These are phyloP conservation scores for Drosophila emarginata DNA, from an alignment of 2,888 invertebrate species.

Conservation along the genomic window DNA sequence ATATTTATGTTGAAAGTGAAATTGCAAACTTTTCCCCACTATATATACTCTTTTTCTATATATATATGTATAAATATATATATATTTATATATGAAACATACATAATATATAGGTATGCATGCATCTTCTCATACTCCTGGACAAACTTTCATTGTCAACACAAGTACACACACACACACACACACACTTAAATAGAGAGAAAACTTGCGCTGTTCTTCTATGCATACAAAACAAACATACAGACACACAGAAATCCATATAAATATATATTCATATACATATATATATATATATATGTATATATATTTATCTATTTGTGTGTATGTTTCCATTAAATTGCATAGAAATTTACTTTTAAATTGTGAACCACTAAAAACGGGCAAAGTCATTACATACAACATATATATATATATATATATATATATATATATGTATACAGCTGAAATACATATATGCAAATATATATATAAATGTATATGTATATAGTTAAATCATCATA, in stretches of 20 bases:
- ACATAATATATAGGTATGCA: constrained; percentile 27
- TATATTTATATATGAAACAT: constrained; percentile 13
- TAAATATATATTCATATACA: background rate
- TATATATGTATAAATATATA: constrained; percentile 34
- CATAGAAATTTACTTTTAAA: constrained; percentile 57
- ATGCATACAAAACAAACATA: constrained; percentile 15
- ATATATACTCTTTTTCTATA: constrained; percentile 35
- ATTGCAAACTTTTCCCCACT: constrained; percentile 71
- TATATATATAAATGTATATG: too few species aligned
- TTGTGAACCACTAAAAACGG: too few species aligned
- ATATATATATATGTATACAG: too few species aligned
- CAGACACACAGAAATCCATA: background rate
- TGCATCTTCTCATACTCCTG: constrained; percentile 5
- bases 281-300: constrained; percentile 4
- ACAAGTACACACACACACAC: constrained; percentile 11
- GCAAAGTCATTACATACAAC: too few species aligned
- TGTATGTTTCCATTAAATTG: constrained; percentile 51
- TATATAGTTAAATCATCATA: too few species aligned
- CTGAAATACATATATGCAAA: too few species aligned
- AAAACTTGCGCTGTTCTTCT: constrained; percentile 38
- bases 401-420: too few species aligned
- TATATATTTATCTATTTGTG: constrained; percentile 26
- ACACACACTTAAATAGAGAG: constrained; percentile 13
- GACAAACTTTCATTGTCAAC: constrained; percentile 59
- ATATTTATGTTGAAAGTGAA: constrained; percentile 77